Evolutionary conservation across 1,140 invertebrate species (phyloP), one percentile per base, ranked within the genome.

Genomic region (Philopotamus ludificatus): DNA sequence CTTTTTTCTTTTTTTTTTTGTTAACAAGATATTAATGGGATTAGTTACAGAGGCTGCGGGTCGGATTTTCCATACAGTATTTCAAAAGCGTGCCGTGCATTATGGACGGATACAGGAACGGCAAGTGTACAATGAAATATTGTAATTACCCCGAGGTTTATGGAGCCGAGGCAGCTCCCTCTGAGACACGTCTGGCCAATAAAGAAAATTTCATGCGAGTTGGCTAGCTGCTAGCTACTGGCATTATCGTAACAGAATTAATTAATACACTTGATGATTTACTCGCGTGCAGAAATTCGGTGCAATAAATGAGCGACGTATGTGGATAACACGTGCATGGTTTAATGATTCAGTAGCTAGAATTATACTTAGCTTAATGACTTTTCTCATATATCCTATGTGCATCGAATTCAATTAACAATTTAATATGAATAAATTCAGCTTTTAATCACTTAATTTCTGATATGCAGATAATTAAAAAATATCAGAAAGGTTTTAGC

Each of bases 171-270:
- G 44, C 44, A n/a, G 28, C 4, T 8, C 10, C 44, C 18, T 15
- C 44, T 47, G 44, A 47, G 44, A 12, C 44, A 20, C 44, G 44
- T 47, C 44, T 47, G 44, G 44, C 44, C 8, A 47, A 47, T 47
- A 47, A 47, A 47, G 44, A 47, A 47, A 47, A 47, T 47, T 47
- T 47, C 18, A 47, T 47, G 10, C 4, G n/a, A n/a, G n/a, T n/a
- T n/a, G n/a, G n/a, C n/a, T n/a, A n/a, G 44, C 44, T 3, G 18
- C 4, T 20, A 12, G 8, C 4, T 7, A 7, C 44, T 15, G 18
- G 18, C 44, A 16, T 12, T 47, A 47, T 15, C 10, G 44, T 20
- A 47, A 47, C 44, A 47, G 18, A 4, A 47, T 47, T 47, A 47
- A 47, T 47, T 47, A 47, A 47, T 4, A 16, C 18, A 16, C 10